Evolutionary conservation across 2,888 invertebrate genomes (phyloP).

Genomic region (Leptura quadrifasciata): DNA sequence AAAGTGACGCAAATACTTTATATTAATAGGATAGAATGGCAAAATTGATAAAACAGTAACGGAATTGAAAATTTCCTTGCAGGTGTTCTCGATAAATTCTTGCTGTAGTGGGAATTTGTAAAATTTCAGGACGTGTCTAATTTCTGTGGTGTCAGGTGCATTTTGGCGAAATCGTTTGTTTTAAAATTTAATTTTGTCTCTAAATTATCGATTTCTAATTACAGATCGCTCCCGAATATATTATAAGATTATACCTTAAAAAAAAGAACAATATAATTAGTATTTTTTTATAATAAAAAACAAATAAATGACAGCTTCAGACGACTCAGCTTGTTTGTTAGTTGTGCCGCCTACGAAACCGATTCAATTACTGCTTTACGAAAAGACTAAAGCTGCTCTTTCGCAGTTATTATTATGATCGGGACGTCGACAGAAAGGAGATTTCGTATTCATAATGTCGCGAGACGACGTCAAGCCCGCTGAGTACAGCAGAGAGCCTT

Average conservation of each 20-base stretch:
- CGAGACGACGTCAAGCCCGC: slow-evolving; percentile 45
- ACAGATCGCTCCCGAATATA: not conserved
- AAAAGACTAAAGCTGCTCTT: slow-evolving; percentile 56
- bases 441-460: slow-evolving; percentile 62
- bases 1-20: no score
- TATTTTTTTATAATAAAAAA: slow-evolving; percentile 15
- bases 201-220: not conserved
- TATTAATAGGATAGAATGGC: no score
- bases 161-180: no score
- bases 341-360: slow-evolving; percentile 49
- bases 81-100: no score
- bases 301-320: slow-evolving; percentile 24
- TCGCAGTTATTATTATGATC: slow-evolving; percentile 61
- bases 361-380: slow-evolving; percentile 53
- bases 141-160: no score
- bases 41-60: no score
- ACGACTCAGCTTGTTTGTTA: slow-evolving; percentile 46
- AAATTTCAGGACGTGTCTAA: no score
- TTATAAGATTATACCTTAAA: not conserved
- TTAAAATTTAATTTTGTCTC: not conserved
- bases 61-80: no score
- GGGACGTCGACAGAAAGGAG: slow-evolving; percentile 54
- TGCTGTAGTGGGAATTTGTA: no score
- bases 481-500: slow-evolving; percentile 46
- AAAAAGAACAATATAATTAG: slow-evolving; percentile 8